phyloP scores from a whole-genome alignment of 23 tunicate genomes.

The Phallusia fumigata region DNA sequence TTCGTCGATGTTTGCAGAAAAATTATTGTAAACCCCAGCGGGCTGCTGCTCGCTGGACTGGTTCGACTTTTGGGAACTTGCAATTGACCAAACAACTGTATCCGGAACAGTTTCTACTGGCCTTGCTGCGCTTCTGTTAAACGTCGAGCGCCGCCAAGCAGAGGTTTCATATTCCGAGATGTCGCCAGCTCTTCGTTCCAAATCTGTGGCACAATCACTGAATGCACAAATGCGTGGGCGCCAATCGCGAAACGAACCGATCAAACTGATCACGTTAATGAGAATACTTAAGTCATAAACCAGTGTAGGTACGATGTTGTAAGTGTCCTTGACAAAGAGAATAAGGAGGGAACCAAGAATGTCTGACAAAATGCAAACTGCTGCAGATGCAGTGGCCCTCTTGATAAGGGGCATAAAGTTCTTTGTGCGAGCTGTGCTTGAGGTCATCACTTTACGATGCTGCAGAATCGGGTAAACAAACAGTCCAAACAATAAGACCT shows the following conservation, averaged over 20 bases:
- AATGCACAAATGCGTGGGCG: slow-evolving; percentile 8
- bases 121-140: background rate
- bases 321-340: slow-evolving; percentile 27
- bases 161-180: background rate
- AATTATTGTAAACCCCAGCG: background rate
- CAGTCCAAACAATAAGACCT: slow-evolving; percentile 19
- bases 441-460: slow-evolving; percentile 7
- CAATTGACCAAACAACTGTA: background rate
- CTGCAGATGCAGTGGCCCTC: slow-evolving; percentile 28
- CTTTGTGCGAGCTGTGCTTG: background rate
- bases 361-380: slow-evolving; percentile 34
- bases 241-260: slow-evolving; percentile 53
- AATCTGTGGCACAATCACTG: background rate
- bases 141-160: background rate
- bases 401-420: slow-evolving; percentile 35
- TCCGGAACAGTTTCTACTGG: background rate
- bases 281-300: slow-evolving; percentile 27
- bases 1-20: background rate
- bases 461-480: slow-evolving; percentile 40
- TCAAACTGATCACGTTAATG: slow-evolving; percentile 34
- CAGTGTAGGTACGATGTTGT: slow-evolving; percentile 40
- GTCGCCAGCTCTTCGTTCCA: background rate
- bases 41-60: background rate
- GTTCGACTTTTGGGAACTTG: slow-evolving; percentile 1
- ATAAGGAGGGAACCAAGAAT: slow-evolving; percentile 24